Conservation (phyloP, 2,888 invertebrate species). For the Emesis furor region DNA sequence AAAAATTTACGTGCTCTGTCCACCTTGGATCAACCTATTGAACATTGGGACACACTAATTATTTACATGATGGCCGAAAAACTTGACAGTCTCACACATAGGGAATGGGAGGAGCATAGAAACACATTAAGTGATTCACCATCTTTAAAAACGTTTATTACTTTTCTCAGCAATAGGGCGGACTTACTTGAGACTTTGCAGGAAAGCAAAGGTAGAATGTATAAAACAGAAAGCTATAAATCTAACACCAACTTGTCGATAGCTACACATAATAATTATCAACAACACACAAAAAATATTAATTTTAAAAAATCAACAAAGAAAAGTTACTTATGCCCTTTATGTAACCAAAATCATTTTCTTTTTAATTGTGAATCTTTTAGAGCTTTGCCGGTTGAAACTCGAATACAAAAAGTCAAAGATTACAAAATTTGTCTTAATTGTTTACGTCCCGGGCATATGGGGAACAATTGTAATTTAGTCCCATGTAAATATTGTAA, state of each 20-base stretch:
- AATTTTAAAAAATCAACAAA: too few relatives aligned
- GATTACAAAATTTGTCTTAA: neutral
- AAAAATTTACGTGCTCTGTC: conserved; percentile 55
- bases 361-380: conserved; percentile 9
- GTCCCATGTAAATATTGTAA: conserved; percentile 15
- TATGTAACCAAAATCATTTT: conserved; percentile 13
- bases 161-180: conserved; percentile 53
- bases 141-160: conserved; percentile 40
- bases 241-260: neutral
- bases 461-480: conserved; percentile 7
- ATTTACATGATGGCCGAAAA: conserved; percentile 48
- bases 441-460: conserved; percentile 22
- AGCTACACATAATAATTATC: neutral
- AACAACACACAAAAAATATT: too few relatives aligned
- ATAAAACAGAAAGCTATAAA: neutral
- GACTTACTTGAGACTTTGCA: conserved; percentile 48
- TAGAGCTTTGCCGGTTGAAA: neutral
- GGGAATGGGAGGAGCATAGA: conserved; percentile 52
- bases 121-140: conserved; percentile 36
- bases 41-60: conserved; percentile 52
- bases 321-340: neutral
- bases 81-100: conserved; percentile 41
- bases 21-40: conserved; percentile 45
- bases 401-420: neutral
- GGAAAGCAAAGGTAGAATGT: conserved; percentile 28